Conservation (phyloP, 2,888 invertebrate genomes). For the Panopea generosa region DNA sequence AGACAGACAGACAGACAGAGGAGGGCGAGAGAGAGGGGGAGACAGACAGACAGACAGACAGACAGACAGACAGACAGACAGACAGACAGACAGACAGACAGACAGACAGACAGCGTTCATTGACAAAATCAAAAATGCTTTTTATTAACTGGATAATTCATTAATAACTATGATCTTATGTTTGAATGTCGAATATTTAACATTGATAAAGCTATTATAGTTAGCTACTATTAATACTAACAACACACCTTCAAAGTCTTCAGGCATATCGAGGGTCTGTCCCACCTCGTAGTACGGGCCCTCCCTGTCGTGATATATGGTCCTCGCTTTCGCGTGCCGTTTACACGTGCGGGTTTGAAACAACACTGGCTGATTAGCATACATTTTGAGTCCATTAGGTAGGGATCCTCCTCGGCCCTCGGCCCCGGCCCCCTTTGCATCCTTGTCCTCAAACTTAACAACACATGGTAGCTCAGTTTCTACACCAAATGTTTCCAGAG, state of each 20-base stretch:
- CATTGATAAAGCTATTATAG: too few species aligned
- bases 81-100: constrained; percentile 15
- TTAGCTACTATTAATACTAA: too few species aligned
- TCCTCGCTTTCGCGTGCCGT: constrained; percentile 70
- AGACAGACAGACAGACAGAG: not conserved
- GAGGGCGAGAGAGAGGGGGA: constrained; percentile 15
- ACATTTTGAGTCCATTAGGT: constrained; percentile 70
- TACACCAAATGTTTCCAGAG: constrained; percentile 34
- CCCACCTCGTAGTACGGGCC: constrained; percentile 79
- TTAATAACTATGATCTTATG: not conserved
- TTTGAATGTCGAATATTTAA: too few species aligned
- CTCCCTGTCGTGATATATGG: constrained; percentile 72
- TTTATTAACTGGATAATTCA: too few species aligned
- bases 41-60: constrained; percentile 15
- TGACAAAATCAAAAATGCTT: too few species aligned
- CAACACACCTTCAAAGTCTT: constrained; percentile 64
- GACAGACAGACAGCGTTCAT: constrained; percentile 2
- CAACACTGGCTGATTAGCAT: constrained; percentile 72
- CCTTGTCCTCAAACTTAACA: constrained; percentile 34
- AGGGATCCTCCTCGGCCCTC: constrained; percentile 28
- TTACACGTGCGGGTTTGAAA: constrained; percentile 62
- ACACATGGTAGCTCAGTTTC: constrained; percentile 47
- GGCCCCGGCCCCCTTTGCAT: constrained; percentile 5
- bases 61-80: constrained; percentile 15
- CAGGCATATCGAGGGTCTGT: constrained; percentile 77